Conservation (phyloP, 2,797 vertebrate species). For the Sebastes paucispinis region DNA sequence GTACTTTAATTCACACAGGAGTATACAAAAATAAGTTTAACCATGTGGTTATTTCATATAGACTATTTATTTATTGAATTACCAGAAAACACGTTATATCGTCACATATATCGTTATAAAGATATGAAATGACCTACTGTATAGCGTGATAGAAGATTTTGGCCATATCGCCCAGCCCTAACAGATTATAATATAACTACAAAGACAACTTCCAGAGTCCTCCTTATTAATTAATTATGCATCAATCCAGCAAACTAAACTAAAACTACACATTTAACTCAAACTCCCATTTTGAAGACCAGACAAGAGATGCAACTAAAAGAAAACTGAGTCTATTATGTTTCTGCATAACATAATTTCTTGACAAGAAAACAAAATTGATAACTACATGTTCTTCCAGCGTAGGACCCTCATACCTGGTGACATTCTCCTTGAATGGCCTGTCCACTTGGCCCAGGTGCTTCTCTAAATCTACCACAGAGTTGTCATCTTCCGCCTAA, state of each 20-base stretch:
- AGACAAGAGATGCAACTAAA: neutral
- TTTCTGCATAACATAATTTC: neutral
- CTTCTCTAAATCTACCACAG: slow-evolving; percentile 87
- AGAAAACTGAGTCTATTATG: neutral
- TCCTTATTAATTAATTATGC: neutral
- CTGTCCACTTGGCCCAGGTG: slow-evolving; percentile 89
- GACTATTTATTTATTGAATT: too few relatives aligned
- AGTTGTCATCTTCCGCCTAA: slow-evolving; percentile 90
- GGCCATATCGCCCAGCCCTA: too few relatives aligned
- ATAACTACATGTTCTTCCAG: neutral
- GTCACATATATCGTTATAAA: too few relatives aligned
- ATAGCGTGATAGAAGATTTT: too few relatives aligned
- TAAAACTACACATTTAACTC: neutral
- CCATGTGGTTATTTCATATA: too few relatives aligned
- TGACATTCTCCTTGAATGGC: slow-evolving; percentile 91
- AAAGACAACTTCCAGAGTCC: neutral
- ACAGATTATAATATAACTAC: neutral
- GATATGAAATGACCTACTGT: too few relatives aligned
- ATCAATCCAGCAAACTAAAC: neutral
- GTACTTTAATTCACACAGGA: too few relatives aligned
- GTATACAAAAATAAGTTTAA: too few relatives aligned
- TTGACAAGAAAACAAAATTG: neutral
- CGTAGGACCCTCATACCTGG: slow-evolving; percentile 82
- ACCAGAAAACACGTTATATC: too few relatives aligned
- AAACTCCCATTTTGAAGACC: neutral